These are phyloP conservation scores for Serranus cabrilla DNA, from an alignment of 2,797 vertebrate species.

Conservation along the genomic window DNA sequence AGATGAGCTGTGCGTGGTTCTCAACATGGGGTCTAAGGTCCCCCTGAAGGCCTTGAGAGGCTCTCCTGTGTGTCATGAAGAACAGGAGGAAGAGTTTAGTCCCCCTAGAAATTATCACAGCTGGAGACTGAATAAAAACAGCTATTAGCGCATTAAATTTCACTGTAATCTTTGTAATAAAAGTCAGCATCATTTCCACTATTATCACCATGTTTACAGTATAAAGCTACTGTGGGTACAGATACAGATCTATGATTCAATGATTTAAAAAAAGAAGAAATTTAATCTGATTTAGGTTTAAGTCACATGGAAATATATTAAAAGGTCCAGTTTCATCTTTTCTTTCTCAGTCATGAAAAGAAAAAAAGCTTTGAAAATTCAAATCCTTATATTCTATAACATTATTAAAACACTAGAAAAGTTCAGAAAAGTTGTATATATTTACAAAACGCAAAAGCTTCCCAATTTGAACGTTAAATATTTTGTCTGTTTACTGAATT, in stretches of 20 bases:
- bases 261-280: constrained; percentile 4
- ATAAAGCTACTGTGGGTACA: background rate
- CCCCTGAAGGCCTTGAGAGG: constrained; percentile 8
- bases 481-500: no score
- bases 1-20: constrained; percentile 19
- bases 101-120: constrained; percentile 22
- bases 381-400: no score
- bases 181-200: background rate
- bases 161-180: constrained; percentile 8
- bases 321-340: no score
- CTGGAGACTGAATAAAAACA: constrained; percentile 23
- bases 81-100: constrained; percentile 14
- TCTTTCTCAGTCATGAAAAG: background rate
- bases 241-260: background rate
- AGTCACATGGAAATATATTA: background rate
- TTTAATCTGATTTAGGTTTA: background rate
- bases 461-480: no score
- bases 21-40: constrained; percentile 26
- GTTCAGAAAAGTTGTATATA: no score
- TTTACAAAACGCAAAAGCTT: no score
- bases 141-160: constrained; percentile 31
- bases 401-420: no score
- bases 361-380: background rate
- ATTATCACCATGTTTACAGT: constrained; percentile 8
- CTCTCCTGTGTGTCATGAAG: background rate